phyloP scores from a whole-genome alignment of 2,797 vertebrate genomes.

The Synaphobranchus kaupii region DNA sequence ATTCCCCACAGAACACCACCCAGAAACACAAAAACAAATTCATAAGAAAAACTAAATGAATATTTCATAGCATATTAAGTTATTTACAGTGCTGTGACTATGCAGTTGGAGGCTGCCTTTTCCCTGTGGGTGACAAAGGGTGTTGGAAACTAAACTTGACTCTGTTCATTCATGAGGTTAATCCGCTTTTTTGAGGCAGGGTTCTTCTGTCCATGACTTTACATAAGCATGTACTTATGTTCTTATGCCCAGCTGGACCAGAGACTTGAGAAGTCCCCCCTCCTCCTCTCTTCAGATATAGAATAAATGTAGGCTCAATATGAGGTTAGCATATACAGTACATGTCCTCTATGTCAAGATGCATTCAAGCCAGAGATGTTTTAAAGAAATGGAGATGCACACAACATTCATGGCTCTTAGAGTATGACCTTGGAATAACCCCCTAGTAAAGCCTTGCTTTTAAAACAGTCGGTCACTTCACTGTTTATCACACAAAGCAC shows the following conservation, averaged over 20 bases:
- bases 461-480: not conserved
- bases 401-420: not conserved
- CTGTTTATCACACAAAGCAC: not conserved
- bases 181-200: not conserved
- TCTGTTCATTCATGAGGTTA: constrained; percentile 27
- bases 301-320: not conserved
- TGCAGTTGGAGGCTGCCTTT: not conserved
- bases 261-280: not conserved
- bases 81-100: constrained; percentile 14
- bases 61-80: constrained; percentile 23
- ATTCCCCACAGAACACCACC: not conserved
- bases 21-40: constrained; percentile 20
- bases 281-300: not conserved
- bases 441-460: not conserved
- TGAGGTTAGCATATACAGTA: not conserved
- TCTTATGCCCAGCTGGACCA: not conserved
- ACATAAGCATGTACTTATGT: not conserved
- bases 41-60: constrained; percentile 23
- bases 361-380: not conserved
- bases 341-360: too few relatives aligned
- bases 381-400: not conserved
- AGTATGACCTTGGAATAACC: not conserved
- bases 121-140: not conserved
- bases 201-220: not conserved
- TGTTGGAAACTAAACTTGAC: constrained; percentile 23